Evolutionary conservation across 1,140 invertebrate species (phyloP), one percentile per base, ranked within the genome.

Genomic region (Anastatus disparis): DNA sequence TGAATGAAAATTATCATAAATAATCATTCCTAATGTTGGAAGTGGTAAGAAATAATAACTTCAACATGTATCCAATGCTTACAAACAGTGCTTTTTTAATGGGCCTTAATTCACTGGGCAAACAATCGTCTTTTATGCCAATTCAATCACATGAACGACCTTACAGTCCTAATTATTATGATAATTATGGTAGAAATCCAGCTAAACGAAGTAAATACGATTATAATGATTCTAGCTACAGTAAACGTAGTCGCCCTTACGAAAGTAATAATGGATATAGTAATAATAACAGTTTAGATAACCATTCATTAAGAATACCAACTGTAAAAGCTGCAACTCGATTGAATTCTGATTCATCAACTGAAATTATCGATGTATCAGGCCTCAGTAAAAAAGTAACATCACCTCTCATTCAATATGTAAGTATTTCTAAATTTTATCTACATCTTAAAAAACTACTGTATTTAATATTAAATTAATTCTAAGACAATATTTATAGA

Each of bases 301-400:
- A n/a, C n/a, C n/a, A n/a, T n/a, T n/a, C n/a, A n/a, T n/a, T n/a
- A n/a, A n/a, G n/a, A n/a, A n/a, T n/a, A 24, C 75, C 77, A 1
- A 61, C 63, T 1, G 81, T 83, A 6, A 75, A 70, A 26, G 81
- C 82, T 0, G 77, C 74, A 0, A 73, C 75, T 0, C 2, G 70
- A 2, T 69, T 82, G 0, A 29, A 26, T 0, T 40, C 13, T 13
- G 62, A 82, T 13, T 74, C 74, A 0, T 70, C 74, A 0, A 82
- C 79, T 0, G 81, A 80, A 13, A 44, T 78, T 8, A 71, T 82
- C 20, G 77, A 82, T 9, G 66, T 82, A 0, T 72, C 74, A 15
- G 59, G 31, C 2, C 56, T 83, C 6, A 40, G 63, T 0, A 68
- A 78, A 40, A 77, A 66, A 15, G n/a, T n/a, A n/a, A 58, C 55